Base-by-base conservation (phyloP, 2,888 invertebrate genomes). In the Incurvaria masculella region DNA sequence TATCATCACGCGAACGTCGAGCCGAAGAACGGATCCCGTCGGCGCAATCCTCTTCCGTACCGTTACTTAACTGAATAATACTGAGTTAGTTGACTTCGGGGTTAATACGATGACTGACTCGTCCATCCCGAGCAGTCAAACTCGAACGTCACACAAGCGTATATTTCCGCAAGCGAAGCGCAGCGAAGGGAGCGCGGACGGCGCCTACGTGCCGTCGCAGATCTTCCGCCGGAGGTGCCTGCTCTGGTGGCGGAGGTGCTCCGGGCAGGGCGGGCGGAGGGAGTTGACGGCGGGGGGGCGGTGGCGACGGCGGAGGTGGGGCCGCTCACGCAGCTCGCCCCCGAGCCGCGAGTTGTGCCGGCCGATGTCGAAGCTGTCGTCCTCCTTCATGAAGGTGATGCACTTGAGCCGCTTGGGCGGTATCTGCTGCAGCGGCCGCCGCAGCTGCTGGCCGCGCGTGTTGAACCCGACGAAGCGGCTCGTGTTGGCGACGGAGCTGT, bases 401-500 rank as follows among this genome's bases (percentile, higher is more conserved):
- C 85, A 85, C 62, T 79, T 80, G 66, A 79, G 78, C 52, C 70
- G 69, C 27, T 72, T 72, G 58, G 67, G 63, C 56, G 66, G 62
- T 41, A 69, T 61, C 55, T 65, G 71, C 54, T 65, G 72, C 65
- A 68, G 74, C 58, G 64, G 65, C 46, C 71, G 71, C 43, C 72
- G 78, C 59, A 84, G 69, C 60, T 82, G 84, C 57, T 69, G 62
- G 47, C 86, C 86, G 54, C 70, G 68, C 58, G 73, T 72, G 70
- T 83, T 84, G 81, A 86, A 85, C 57, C 84, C 84, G 62, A 85
- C 76, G 68, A 79, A 84, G 59, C 82, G 81, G 61, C 80, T 74
- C 58, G 67, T 66, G 69, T 84, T 79, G 59, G 73, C 81, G 64
- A 76, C 82, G 62, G 84, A 80, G 59, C 75, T 78, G 72, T 84